Evolutionary conservation across 2,113 vertebrate genomes (phyloP), one percentile per base, ranked within the genome.

Genomic region (Hirundichthys speculiger): DNA sequence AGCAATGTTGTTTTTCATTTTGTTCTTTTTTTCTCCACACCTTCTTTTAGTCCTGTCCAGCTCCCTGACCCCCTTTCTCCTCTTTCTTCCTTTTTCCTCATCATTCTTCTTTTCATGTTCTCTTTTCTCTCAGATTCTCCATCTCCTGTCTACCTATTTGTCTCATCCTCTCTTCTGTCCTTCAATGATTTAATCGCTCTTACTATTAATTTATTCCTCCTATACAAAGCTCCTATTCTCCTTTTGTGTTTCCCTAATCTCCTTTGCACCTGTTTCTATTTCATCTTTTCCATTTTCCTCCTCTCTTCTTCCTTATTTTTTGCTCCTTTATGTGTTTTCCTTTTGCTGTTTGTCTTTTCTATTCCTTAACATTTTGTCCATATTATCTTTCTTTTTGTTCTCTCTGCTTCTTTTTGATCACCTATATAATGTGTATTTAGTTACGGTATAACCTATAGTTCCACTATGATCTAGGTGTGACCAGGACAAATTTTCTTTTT

Each of bases 1-100:
- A 66, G 70, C 68, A 70, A 66, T 82, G 70, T 64, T 77, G 79
- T 61, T 54, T 75, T 82, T 73, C 40, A 50, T 52, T 69, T 70
- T 43, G 13, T 51, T n/a, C 25, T 46, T 40, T 34, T 57, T 53
- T 18, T 34, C 48, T 62, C 30, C 14, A 50, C 56, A 53, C 50
- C 51, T 62, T 46, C 15, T 50, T 38, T 60, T 51, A 46, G 49
- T 79, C 49, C 51, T 43, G 46, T 60, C 48, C 53, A 38, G 20
- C 11, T 64, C 27, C 65, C 39, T 40, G 22, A 16, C 64, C 39
- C 38, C 24, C 45, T 34, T 34, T 34, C 6, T 10, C 3, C 30
- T 34, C 30, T 34, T 34, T 34, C 30, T 34, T 34, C 30, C 30
- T 34, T 34, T 16, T 15, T 22, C 38, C 40, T 74, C 69, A 43